These are phyloP conservation scores for Pilophorus perplexus DNA, from an alignment of 2,888 invertebrate genomes.

Conservation along the genomic window DNA sequence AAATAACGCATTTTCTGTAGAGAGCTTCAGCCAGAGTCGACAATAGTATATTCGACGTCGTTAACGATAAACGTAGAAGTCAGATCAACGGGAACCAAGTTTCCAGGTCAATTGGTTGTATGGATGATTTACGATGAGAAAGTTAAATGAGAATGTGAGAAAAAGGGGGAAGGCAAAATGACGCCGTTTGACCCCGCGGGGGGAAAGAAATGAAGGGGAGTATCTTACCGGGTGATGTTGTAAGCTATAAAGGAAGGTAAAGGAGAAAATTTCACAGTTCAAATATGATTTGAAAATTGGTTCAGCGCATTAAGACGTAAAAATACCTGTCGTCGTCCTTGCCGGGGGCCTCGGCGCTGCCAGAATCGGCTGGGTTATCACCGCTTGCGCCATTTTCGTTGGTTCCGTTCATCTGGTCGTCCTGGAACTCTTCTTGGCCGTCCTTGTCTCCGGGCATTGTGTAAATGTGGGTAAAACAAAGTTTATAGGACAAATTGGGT, in stretches of 20 bases:
- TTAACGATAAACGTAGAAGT: not conserved
- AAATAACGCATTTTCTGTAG: not conserved
- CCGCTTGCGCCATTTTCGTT: slow-evolving; percentile 58
- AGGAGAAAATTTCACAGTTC: slow-evolving; percentile 7
- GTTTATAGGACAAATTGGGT: not conserved
- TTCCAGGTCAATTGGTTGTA: slow-evolving; percentile 38
- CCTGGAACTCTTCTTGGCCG: slow-evolving; percentile 63
- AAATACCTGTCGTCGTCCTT: slow-evolving; percentile 72
- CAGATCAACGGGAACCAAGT: not conserved
- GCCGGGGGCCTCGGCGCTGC: slow-evolving; percentile 71
- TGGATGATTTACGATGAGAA: slow-evolving; percentile 43
- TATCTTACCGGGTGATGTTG: slow-evolving; percentile 14
- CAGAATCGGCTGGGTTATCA: slow-evolving; percentile 65
- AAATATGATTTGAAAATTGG: slow-evolving; percentile 20
- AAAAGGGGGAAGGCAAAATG: slow-evolving; percentile 27
- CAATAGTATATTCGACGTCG: not conserved
- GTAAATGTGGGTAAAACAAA: not conserved
- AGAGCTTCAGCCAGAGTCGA: not conserved
- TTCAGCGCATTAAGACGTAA: too few relatives aligned
- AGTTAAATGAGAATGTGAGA: not conserved
- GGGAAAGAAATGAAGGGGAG: slow-evolving; percentile 33
- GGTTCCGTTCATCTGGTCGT: slow-evolving; percentile 56
- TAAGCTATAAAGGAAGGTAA: slow-evolving; percentile 34
- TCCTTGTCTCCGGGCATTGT: slow-evolving; percentile 40
- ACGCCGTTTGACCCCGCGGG: slow-evolving; percentile 13